Percentiles rank a stretch among this genome's conserved stretches.
These are phyloP conservation scores for Acleris literana DNA, from an alignment of 2,888 invertebrate species.

Conservation along the genomic window DNA sequence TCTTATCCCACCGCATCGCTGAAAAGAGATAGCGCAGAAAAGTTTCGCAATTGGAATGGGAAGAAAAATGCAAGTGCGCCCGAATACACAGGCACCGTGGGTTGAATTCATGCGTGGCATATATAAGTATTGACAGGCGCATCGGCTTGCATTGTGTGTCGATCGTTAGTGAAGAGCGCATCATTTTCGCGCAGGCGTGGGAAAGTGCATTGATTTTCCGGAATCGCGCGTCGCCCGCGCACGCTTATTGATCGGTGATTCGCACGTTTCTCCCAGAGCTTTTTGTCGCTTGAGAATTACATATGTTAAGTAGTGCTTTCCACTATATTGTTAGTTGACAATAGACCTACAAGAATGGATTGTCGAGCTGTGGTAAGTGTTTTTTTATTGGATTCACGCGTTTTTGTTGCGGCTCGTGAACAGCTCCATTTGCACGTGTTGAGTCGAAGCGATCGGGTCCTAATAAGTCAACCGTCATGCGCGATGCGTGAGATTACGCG, in stretches of 20 bases:
- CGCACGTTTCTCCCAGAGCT: constrained; percentile 58
- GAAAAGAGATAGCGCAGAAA: constrained; percentile 40
- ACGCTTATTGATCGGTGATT: constrained; percentile 43
- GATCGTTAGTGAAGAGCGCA: constrained; percentile 56
- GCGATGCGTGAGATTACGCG: constrained; percentile 5
- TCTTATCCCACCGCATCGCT: constrained; percentile 36
- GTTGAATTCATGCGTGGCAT: constrained; percentile 59
- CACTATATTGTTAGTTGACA: constrained; percentile 67
- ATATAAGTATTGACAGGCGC: constrained; percentile 73
- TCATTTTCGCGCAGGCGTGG: constrained; percentile 54
- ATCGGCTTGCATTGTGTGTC: constrained; percentile 69
- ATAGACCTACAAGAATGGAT: constrained; percentile 66
- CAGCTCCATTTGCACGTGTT: constrained; percentile 38
- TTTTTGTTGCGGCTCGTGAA: constrained; percentile 39
- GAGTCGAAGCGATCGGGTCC: constrained; percentile 26
- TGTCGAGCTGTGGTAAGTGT: constrained; percentile 69
- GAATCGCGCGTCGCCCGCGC: constrained; percentile 45
- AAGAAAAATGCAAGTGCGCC: constrained; percentile 38
- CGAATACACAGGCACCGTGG: constrained; percentile 47
- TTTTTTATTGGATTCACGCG: constrained; percentile 36
- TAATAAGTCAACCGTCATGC: constrained; percentile 5
- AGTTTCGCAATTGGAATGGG: constrained; percentile 38
- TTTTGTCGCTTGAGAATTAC: constrained; percentile 52
- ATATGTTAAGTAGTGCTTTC: constrained; percentile 62
- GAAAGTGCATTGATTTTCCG: constrained; percentile 61